Evolutionary conservation across 2,113 vertebrate genomes (phyloP).

Genomic region (Odocoileus virginianus): DNA sequence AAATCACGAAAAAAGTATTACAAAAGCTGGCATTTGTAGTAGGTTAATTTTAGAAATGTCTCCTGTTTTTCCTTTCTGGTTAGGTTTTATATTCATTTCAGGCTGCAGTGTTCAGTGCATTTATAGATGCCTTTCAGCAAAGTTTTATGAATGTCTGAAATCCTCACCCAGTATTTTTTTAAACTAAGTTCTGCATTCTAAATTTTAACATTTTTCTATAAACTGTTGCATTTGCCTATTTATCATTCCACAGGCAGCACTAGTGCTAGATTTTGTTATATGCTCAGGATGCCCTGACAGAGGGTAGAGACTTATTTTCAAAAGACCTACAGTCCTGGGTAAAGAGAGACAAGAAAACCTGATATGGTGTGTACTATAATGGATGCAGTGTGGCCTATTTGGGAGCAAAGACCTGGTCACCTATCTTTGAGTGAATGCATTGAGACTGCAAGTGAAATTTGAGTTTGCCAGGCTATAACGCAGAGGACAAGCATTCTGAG

Average conservation of each 20-base stretch:
- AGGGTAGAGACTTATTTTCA: not conserved
- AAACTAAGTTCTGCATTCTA: not conserved
- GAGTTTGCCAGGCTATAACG: not conserved
- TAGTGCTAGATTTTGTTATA: not conserved
- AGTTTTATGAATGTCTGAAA: not conserved
- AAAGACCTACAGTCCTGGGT: not conserved
- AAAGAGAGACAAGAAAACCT: not conserved
- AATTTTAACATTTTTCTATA: not conserved
- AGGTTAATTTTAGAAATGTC: not conserved
- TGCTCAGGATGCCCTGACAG: not conserved
- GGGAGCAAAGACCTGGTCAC: not conserved
- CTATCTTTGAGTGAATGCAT: not conserved
- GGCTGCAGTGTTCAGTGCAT: not conserved
- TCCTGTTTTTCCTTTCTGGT: not conserved
- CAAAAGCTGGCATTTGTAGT: not conserved
- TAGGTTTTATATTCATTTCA: conserved; percentile 17
- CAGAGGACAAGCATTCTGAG: not conserved
- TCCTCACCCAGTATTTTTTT: not conserved
- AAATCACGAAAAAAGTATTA: not conserved
- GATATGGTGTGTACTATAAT: not conserved
- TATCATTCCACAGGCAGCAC: not conserved
- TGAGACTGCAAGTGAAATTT: not conserved
- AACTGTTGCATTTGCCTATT: not conserved
- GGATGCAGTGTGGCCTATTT: not conserved
- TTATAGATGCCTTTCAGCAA: not conserved